A percentile compares a stretch with the other conserved stretches of the same genome.
Evolutionary conservation across 2,888 invertebrate genomes (phyloP).

Genomic region (Drymonia ruficornis): DNA sequence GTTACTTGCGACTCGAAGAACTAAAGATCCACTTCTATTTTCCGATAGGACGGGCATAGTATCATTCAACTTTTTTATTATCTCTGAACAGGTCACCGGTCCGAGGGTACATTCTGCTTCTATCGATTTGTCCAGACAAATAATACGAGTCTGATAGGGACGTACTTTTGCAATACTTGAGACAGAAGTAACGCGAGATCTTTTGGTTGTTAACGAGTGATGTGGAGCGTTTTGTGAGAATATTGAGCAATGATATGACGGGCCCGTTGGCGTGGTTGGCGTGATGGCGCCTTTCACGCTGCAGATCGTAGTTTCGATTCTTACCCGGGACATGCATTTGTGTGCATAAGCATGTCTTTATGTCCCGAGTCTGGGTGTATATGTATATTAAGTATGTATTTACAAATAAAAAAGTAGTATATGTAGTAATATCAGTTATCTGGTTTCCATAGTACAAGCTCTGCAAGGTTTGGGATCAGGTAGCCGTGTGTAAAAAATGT

Average conservation of each 20-base stretch:
- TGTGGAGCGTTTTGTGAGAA: background rate
- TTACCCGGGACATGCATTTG: too few species aligned
- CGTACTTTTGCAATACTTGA: slow-evolving; percentile 22
- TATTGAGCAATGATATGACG: background rate
- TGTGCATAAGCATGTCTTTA: too few species aligned
- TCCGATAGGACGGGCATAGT: slow-evolving; percentile 77
- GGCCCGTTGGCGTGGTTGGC: too few species aligned
- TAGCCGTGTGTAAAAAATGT: too few species aligned
- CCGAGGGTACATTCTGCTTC: slow-evolving; percentile 42
- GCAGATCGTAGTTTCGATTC: background rate
- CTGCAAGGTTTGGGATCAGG: too few species aligned
- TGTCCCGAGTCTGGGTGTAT: too few species aligned
- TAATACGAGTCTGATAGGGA: slow-evolving; percentile 39
- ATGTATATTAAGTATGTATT: too few species aligned
- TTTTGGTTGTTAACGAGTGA: slow-evolving; percentile 11
- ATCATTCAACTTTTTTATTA: slow-evolving; percentile 82
- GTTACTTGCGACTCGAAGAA: slow-evolving; percentile 69
- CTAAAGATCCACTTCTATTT: slow-evolving; percentile 77
- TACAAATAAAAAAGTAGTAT: too few species aligned
- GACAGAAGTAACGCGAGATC: slow-evolving; percentile 24
- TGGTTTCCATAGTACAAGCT: too few species aligned
- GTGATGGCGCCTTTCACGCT: too few species aligned
- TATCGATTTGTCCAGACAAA: slow-evolving; percentile 48
- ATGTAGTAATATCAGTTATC: too few species aligned
- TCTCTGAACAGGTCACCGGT: slow-evolving; percentile 71